Base-by-base conservation (phyloP, 2,113 vertebrate genomes). In the Scortum barcoo region DNA sequence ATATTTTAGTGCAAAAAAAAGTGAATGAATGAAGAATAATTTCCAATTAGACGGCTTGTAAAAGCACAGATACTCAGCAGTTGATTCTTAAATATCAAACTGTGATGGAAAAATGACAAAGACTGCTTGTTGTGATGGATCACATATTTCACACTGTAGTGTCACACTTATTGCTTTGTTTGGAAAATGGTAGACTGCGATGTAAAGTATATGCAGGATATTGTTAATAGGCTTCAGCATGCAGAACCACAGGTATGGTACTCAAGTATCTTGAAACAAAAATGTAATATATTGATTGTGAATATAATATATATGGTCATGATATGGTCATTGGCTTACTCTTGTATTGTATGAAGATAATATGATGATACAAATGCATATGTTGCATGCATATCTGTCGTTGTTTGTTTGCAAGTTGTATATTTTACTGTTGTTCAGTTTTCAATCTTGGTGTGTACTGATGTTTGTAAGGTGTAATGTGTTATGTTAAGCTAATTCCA, bases 251-350 rank as follows among this genome's bases (percentile, higher is more conserved):
- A 81, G 28, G 69, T 88, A 81, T 85, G 79, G 69, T 84, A 68
- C 84, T 78, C 72, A 80, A 76, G 65, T 80, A 89, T 88, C 78
- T 86, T 79, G 77, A 89, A 85, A 91, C 72, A 92, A 42, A 94
- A 93, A 89, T 94, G 93, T 94, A 94, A 94, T 94, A 94, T 94
- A 94, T 94, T 91, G 80, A 89, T 93, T 93, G 90, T 94, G 88
- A 93, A 94, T 93, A 93, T 94, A 92, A 92, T 90, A 91, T 93
- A 91, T 90, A 87, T 70, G 72, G 80, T 87, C 38, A 79, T 82
- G 82, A 85, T 78, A 66, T 54, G 68, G 80, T 84, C 79, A 80
- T 90, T 86, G 83, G 84, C 78, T 92, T 91, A 77, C 85, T 84
- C 82, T 90, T 83, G 83, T 92, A 63, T 87, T 90, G 89, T 92